Base-by-base conservation (phyloP, 1,140 invertebrate genomes). In the Drosophila tristis region DNA sequence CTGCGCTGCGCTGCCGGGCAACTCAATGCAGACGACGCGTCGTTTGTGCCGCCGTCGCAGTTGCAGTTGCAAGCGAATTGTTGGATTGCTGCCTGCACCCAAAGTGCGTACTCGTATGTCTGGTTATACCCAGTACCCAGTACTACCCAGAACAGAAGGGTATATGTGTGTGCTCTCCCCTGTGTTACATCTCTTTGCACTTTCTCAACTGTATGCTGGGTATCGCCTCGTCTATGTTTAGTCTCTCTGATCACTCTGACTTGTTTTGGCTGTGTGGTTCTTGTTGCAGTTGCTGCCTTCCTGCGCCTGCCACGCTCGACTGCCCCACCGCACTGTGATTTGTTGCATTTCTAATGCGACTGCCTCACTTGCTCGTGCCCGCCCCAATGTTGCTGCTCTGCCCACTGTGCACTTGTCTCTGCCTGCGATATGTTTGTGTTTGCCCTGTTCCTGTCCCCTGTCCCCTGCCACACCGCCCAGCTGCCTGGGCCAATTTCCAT, bases 341-440 rank as follows among this genome's bases (percentile, higher is more conserved):
- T 89, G 84, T 89, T 89, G 84, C 84, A 89, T 90, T 89, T 89
- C 84, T 89, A 89, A 84, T 89, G 84, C 85, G 78, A 65, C 74
- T 62, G 63, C 74, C 57, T 66, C 75, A 78, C 72, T 75, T 78
- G 73, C 77, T 64, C 72, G 60, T 74, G 35, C 15, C 15, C n/a
- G 62, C 65, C 65, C 55, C 78, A 68, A 45, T 65, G 61, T 68
- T 11, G 35, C 57, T 39, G 31, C 57, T 63, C 55, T 56, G 55
- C 72, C 53, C 58, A 70, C 67, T 54, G 78, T 75, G 80, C 80
- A 85, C 80, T 84, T 85, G 80, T 84, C 71, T 58, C 71, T 58
- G 64, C 57, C 70, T 63, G 84, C 73, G 67, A 75, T 75, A 75
- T 75, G 72, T 75, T 75, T 75, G 72, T 75, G 72, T 75, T 75